Conservation (phyloP, 2,113 vertebrate genomes). For the Puntigrus tetrazona region DNA sequence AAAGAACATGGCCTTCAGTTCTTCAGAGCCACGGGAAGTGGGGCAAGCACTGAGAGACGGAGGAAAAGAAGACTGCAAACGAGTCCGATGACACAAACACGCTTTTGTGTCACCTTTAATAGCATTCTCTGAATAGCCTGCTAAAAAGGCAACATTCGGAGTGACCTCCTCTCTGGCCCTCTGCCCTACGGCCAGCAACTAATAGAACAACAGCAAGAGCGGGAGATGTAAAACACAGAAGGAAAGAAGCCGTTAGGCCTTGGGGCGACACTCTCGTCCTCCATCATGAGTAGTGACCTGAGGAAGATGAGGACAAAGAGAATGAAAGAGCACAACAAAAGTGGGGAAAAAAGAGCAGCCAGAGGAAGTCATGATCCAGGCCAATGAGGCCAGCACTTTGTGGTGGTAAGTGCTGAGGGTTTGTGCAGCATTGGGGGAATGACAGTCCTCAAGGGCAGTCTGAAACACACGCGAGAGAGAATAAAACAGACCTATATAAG, state of each 20-base stretch:
- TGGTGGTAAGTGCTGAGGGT: conserved; percentile 44
- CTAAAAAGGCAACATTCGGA: conserved; percentile 67
- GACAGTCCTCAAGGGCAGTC: conserved; percentile 39
- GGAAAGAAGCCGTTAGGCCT: conserved; percentile 50
- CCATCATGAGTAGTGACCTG: conserved; percentile 76
- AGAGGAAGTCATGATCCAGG: conserved; percentile 27
- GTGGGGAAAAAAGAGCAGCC: conserved; percentile 48
- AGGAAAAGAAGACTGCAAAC: not conserved
- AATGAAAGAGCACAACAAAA: conserved; percentile 58
- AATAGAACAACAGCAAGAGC: conserved; percentile 30
- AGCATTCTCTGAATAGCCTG: conserved; percentile 60
- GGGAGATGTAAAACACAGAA: conserved; percentile 23
- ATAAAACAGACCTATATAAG: conserved; percentile 6
- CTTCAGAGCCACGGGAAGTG: conserved; percentile 21
- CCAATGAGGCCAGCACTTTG: conserved; percentile 36
- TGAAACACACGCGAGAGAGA: not conserved
- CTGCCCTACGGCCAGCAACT: conserved; percentile 34
- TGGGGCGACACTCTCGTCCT: conserved; percentile 57
- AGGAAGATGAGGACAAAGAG: conserved; percentile 64
- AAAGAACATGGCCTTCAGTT: not conserved
- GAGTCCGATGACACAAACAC: not conserved
- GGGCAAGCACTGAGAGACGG: not conserved
- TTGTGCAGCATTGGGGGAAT: conserved; percentile 52
- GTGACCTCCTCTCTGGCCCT: conserved; percentile 58
- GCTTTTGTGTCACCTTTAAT: conserved; percentile 58